Evolutionary conservation across 2,113 vertebrate species (phyloP).

Genomic region (Vulpes lagopus): DNA sequence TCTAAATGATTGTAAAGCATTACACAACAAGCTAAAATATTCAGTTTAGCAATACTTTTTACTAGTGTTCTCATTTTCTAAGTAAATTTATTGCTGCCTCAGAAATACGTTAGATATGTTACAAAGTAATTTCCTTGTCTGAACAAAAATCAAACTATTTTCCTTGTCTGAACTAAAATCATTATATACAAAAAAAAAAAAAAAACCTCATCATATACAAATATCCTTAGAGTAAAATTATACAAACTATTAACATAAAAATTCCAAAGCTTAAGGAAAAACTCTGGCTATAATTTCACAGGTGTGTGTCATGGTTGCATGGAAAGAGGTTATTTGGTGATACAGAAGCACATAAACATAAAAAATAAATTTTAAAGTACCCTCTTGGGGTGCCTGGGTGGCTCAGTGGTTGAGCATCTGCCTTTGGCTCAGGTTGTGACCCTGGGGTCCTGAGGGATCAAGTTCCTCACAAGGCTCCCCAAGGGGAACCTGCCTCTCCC

Average conservation of each 20-base stretch:
- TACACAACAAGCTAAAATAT: slow-evolving; percentile 11
- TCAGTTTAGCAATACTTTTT: slow-evolving; percentile 6
- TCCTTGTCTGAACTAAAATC: neutral
- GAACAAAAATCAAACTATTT: neutral
- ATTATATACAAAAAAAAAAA: neutral
- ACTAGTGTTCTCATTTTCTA: neutral
- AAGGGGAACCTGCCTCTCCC: no score
- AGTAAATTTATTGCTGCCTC: neutral
- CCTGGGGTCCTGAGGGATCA: no score
- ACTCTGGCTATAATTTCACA: neutral
- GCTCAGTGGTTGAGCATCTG: no score
- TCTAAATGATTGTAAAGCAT: neutral
- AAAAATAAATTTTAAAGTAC: neutral
- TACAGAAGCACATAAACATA: neutral
- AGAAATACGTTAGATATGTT: neutral
- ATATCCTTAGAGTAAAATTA: neutral
- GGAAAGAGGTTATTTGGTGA: neutral
- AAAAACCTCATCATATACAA: neutral
- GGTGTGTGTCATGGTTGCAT: neutral
- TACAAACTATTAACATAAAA: neutral
- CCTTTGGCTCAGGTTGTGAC: no score
- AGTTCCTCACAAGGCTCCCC: no score
- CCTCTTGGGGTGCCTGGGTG: no score
- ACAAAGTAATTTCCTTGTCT: neutral
- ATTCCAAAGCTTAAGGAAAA: neutral